Evolutionary conservation across 2,113 vertebrate species (phyloP), one percentile per base, ranked within the genome.

Genomic region (Cyphomyrus discorhynchus): DNA sequence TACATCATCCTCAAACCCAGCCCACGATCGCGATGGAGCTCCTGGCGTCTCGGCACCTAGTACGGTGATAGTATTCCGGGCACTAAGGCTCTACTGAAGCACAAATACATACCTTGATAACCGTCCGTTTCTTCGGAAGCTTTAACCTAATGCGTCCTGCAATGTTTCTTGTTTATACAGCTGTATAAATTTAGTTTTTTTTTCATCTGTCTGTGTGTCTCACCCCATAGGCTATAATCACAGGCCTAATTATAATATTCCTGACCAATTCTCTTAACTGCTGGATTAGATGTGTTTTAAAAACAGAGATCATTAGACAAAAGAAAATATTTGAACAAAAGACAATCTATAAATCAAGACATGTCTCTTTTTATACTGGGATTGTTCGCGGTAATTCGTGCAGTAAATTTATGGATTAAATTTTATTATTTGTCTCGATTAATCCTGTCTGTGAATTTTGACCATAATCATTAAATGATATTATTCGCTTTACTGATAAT

Each of bases 1-100:
- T 92, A 94, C 94, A 94, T 95, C 93, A 92, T 94, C 94, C 93
- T 90, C 92, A 91, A 92, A 93, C 94, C 93, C 92, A 91, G 93
- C 91, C 91, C 93, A 90, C 87, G 92, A 92, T 84, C 89, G 87
- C 13, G 84, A 77, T 85, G 58, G 90, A 90, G 52, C 90, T 91
- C 62, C 92, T 46, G 91, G 92, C 88, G 91, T 92, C 89, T 89
- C 91, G 92, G 90, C n/a, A 86, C 42, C 84, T 50, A 50, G 45
- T 50, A 86, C 47, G 45, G 46, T 50, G 47, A 17, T 35, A 19
- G 45, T 35, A 53, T 31, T 86, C 80, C 45, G 31, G 39, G 50
- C n/a, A 15, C 47, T 15, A 86, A 11, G 50, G n/a, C 85, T 9
- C 17, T 8, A 35, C 49, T 35, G 27, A 87, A 35, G 5, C 13